Percentiles rank a stretch among this genome's conserved stretches.
Evolutionary conservation across 2,888 invertebrate species (phyloP).

Genomic region (Caenorhabditis panamensis): DNA sequence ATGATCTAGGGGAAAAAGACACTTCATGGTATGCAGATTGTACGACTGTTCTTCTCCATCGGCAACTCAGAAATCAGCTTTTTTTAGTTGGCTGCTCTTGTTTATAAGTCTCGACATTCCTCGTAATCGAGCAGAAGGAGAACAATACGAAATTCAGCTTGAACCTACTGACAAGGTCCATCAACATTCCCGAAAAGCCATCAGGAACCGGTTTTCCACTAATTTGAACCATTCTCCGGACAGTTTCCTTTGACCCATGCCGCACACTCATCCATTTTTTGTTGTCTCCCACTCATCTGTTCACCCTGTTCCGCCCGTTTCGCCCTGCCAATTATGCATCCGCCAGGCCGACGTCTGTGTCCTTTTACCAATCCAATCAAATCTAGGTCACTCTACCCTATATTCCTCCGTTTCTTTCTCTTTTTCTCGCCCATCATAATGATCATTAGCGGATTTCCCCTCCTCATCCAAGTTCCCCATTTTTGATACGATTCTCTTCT

Average conservation of each 20-base stretch:
- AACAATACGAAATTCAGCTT: too few species aligned
- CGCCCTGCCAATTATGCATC: conserved; percentile 37
- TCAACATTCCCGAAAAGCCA: too few species aligned
- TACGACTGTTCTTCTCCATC: too few species aligned
- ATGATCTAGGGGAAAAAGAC: too few species aligned
- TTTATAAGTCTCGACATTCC: too few species aligned
- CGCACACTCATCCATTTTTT: not conserved
- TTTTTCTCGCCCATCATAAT: not conserved
- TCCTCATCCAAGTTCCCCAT: not conserved
- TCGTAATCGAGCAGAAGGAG: too few species aligned
- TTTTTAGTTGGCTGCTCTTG: too few species aligned
- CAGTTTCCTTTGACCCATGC: conserved; percentile 4
- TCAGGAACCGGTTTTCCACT: too few species aligned
- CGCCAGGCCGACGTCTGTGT: not conserved
- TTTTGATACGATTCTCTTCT: not conserved
- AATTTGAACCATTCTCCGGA: too few species aligned
- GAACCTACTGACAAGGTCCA: too few species aligned
- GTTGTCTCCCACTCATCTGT: conserved; percentile 4
- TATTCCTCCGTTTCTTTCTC: not conserved
- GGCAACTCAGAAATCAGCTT: too few species aligned
- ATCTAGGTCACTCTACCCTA: conserved; percentile 41
- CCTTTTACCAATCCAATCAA: conserved; percentile 49
- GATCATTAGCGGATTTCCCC: not conserved
- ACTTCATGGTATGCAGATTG: too few species aligned
- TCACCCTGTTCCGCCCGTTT: conserved; percentile 12